phyloP scores from a whole-genome alignment of 2,888 invertebrate genomes.

The Pheosia tremula region DNA sequence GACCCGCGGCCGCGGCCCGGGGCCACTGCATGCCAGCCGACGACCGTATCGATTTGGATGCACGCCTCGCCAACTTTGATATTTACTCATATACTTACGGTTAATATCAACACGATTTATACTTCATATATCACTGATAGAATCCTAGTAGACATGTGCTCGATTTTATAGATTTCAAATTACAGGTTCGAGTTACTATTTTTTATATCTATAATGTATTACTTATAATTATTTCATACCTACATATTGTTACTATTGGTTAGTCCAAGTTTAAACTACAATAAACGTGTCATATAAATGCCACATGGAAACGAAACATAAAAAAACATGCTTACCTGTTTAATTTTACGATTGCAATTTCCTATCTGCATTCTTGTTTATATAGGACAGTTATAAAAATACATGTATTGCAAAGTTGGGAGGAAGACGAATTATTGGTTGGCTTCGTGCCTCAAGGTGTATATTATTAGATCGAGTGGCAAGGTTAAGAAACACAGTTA shows the following conservation, averaged over 20 bases:
- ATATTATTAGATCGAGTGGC: constrained; percentile 42
- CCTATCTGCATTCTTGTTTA: constrained; percentile 10
- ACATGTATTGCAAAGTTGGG: constrained; percentile 9
- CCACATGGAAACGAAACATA: too few species aligned
- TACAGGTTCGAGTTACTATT: not conserved
- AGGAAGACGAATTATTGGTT: constrained; percentile 25
- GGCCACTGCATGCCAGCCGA: constrained; percentile 16
- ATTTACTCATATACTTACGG: constrained; percentile 27
- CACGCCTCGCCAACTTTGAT: constrained; percentile 31
- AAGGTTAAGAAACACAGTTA: constrained; percentile 40
- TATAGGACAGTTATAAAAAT: not conserved
- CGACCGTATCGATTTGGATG: constrained; percentile 51
- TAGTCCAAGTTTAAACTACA: too few species aligned
- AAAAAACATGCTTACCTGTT: too few species aligned
- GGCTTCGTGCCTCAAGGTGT: constrained; percentile 37
- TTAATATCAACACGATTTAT: constrained; percentile 1
- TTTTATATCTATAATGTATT: too few species aligned
- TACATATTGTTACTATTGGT: too few species aligned
- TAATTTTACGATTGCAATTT: constrained; percentile 4
- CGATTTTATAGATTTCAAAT: not conserved
- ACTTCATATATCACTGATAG: too few species aligned
- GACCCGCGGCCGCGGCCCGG: constrained; percentile 4
- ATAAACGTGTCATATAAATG: too few species aligned
- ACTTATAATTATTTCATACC: too few species aligned
- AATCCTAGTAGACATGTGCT: not conserved